phyloP scores from a whole-genome alignment of 2,888 invertebrate species.

The Tinea trinotella region DNA sequence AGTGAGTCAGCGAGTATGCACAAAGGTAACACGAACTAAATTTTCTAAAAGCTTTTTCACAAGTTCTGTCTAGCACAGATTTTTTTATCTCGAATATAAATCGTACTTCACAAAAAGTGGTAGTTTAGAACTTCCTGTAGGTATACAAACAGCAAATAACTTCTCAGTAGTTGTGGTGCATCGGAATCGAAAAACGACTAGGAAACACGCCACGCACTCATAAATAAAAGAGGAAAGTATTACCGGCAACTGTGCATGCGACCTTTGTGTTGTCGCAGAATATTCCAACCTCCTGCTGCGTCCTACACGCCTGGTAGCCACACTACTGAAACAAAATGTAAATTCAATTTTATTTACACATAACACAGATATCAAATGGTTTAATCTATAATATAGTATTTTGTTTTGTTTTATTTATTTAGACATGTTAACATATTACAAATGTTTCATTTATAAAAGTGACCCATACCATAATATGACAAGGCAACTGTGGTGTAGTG shows the following conservation, averaged over 20 bases:
- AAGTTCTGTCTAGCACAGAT: background rate
- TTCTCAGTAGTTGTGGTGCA: constrained; percentile 1
- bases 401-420: background rate
- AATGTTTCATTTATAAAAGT: no score
- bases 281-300: constrained; percentile 49
- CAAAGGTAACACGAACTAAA: background rate
- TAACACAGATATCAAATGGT: background rate
- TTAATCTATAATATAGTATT: background rate
- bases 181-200: constrained; percentile 20
- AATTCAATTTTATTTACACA: background rate
- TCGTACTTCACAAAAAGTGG: no score
- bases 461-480: no score
- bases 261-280: constrained; percentile 48
- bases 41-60: background rate
- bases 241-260: constrained; percentile 30
- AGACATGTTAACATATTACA: no score
- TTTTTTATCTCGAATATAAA: no score
- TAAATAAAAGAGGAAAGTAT: constrained; percentile 54
- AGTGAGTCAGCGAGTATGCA: no score
- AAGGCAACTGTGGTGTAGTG: no score
- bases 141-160: background rate
- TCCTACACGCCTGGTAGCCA: constrained; percentile 42
- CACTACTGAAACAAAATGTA: constrained; percentile 44
- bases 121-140: background rate
- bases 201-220: constrained; percentile 36